Conservation (phyloP, 2,888 invertebrate genomes). For the Cryptus viduatorius region DNA sequence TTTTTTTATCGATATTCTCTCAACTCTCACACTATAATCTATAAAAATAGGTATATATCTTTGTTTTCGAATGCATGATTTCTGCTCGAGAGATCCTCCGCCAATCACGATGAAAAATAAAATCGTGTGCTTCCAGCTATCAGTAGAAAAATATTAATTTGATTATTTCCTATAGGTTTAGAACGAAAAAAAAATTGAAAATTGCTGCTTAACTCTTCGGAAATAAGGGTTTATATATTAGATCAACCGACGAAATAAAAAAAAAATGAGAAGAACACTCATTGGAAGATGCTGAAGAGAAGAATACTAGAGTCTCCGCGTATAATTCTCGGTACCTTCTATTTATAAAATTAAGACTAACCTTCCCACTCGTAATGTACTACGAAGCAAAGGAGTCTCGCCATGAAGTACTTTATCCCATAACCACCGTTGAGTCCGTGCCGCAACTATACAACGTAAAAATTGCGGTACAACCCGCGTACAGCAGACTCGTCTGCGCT, state of each 20-base stretch:
- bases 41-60: too few species aligned
- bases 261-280: background rate
- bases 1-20: too few species aligned
- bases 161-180: too few species aligned
- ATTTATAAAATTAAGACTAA: constrained; percentile 78
- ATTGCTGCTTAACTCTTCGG: too few species aligned
- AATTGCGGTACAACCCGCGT: constrained; percentile 1
- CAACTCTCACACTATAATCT: too few species aligned
- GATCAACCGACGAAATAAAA: background rate
- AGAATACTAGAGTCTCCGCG: background rate
- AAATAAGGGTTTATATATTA: background rate
- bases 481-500: constrained; percentile 49
- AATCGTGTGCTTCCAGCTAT: too few species aligned
- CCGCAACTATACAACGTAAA: background rate
- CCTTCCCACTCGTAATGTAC: constrained; percentile 42
- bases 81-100: too few species aligned
- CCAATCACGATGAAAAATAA: too few species aligned
- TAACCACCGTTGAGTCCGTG: background rate
- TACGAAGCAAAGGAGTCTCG: constrained; percentile 25
- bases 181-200: too few species aligned
- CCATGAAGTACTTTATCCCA: background rate
- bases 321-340: constrained; percentile 74
- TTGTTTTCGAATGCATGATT: too few species aligned
- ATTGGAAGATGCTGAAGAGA: background rate
- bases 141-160: too few species aligned